phyloP scores from a whole-genome alignment of 2,113 vertebrate genomes.

The Dasypus novemcinctus region DNA sequence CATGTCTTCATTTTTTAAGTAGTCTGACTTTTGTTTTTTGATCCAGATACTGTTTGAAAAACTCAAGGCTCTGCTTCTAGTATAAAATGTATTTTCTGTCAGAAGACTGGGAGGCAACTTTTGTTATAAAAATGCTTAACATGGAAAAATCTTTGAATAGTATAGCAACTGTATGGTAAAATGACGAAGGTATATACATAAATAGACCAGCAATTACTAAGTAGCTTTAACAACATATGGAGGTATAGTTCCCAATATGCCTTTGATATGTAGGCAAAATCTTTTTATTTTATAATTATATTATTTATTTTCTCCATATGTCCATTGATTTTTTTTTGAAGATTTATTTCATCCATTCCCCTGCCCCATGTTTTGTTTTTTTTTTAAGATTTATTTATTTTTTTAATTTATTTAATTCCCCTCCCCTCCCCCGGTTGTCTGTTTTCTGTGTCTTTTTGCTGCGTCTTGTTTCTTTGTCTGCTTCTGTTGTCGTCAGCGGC shows the following conservation, averaged over 20 bases:
- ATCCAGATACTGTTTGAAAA: not conserved
- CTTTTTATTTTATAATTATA: too few relatives aligned
- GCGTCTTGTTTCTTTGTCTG: too few relatives aligned
- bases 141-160: not conserved
- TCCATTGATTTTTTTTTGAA: too few relatives aligned
- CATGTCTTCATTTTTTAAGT: constrained; percentile 20
- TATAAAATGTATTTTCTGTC: not conserved
- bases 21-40: not conserved
- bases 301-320: too few relatives aligned
- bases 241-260: not conserved
- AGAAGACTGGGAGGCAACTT: not conserved
- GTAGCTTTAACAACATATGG: not conserved
- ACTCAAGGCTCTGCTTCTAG: not conserved
- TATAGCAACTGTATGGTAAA: not conserved
- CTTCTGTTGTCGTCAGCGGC: too few relatives aligned
- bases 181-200: not conserved
- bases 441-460: too few relatives aligned
- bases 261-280: not conserved
- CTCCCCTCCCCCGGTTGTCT: too few relatives aligned
- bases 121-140: constrained; percentile 6
- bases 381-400: too few relatives aligned
- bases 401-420: too few relatives aligned
- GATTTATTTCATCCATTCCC: too few relatives aligned
- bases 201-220: not conserved
- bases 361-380: too few relatives aligned